phyloP scores from a whole-genome alignment of 2,113 vertebrate species.

The Ranitomeya variabilis region DNA sequence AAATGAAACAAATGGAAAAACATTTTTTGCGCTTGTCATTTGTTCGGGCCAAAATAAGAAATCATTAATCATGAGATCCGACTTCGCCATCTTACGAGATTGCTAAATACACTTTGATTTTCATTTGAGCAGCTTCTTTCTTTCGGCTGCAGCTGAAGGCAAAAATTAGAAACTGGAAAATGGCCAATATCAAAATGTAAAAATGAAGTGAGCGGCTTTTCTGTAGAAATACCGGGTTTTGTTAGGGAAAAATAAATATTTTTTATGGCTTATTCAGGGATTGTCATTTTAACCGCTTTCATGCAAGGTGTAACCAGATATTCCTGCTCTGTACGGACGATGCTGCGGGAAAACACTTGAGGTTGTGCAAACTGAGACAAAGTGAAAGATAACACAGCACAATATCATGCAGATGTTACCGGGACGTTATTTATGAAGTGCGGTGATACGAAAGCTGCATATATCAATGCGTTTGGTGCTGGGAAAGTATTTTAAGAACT shows the following conservation, averaged over 20 bases:
- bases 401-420: conserved; percentile 34
- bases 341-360: background rate
- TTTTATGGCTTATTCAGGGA: conserved; percentile 30
- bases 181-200: conserved; percentile 62
- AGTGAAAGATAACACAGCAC: conserved; percentile 41
- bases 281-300: conserved; percentile 37
- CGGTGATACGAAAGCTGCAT: conserved; percentile 5
- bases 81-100: conserved; percentile 61
- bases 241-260: conserved; percentile 51
- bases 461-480: conserved; percentile 5
- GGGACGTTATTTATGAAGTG: conserved; percentile 44
- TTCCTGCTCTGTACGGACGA: background rate
- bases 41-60: conserved; percentile 62
- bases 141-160: conserved; percentile 61
- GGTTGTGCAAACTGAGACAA: background rate
- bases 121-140: conserved; percentile 60
- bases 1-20: conserved; percentile 61
- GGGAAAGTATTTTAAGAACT: conserved; percentile 4
- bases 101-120: conserved; percentile 65
- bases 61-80: conserved; percentile 63
- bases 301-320: conserved; percentile 14
- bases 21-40: conserved; percentile 65
- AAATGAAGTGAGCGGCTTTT: conserved; percentile 63
- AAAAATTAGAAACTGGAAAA: conserved; percentile 65
- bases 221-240: conserved; percentile 56